Evolutionary conservation across 2,888 invertebrate species (phyloP), one percentile per base, ranked within the genome.

Genomic region (Aphodius sticticus): DNA sequence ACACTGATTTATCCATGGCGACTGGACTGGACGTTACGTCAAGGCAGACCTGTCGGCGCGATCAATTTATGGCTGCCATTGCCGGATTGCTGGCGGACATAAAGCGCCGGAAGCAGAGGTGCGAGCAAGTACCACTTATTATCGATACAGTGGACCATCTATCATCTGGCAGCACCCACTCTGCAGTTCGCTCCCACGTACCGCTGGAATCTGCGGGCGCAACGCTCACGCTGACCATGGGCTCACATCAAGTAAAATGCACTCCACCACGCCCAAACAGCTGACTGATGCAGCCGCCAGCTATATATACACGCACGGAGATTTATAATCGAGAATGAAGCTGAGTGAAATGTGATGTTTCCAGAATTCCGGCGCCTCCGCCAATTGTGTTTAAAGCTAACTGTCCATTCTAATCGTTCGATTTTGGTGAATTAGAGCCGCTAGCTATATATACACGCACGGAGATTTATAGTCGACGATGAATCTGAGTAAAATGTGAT

Each of bases 11-110:
- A 74, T 74, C 74, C 74, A 74, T 74, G 35, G 35, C 36, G 74
- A 35, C 74, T 74, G 74, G n/a, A 86, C 85, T 86, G 86, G 86
- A 87, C 86, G 84, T 85, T 86, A 85, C 86, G 84, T 85, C 86
- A 86, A 84, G 81, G 84, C 84, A 69, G 80, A 72, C 79, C 84
- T 84, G 86, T 86, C 85, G 82, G 80, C 85, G 81, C 85, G 70
- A 83, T 84, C 86, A 85, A 86, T 87, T 86, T 86, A 86, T 86
- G 82, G 83, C 14, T 81, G 85, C 84, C 84, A 85, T 86, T 85
- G 84, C 84, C 85, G 80, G 80, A 81, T 81, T 77, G 80, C 71
- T 69, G 80, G 53, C 77, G 79, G 78, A 78, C 78, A 83, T 82
- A 84, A 85, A 84, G 82, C 80, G 83, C 80, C 82, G 85, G 84